These are phyloP conservation scores for Phylloscopus trochiloides DNA, from an alignment of 2,113 vertebrate genomes.

Conservation along the genomic window DNA sequence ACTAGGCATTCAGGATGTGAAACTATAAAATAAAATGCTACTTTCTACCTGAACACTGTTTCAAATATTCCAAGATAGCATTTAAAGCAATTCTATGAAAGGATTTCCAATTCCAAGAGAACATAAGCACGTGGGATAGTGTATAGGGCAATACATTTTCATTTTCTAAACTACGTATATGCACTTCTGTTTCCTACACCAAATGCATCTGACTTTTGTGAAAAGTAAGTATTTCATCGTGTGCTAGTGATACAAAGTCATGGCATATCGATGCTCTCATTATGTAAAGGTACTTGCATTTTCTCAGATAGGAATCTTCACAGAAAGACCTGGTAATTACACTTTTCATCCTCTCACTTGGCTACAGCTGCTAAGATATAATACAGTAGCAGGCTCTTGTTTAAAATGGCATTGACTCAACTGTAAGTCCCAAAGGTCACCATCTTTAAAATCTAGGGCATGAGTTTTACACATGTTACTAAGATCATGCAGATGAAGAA, in stretches of 20 bases:
- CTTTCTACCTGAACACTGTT: neutral
- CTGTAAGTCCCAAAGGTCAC: conserved; percentile 34
- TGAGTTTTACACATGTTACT: conserved; percentile 24
- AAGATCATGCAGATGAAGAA: conserved; percentile 39
- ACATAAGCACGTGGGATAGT: neutral
- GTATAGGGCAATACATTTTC: neutral
- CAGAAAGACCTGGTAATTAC: neutral
- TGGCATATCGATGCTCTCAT: neutral
- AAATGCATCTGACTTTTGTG: neutral
- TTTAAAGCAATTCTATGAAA: neutral
- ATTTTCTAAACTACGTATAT: neutral
- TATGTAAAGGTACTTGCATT: neutral
- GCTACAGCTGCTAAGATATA: neutral
- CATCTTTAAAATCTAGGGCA: conserved; percentile 42
- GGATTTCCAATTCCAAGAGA: neutral
- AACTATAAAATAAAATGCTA: neutral
- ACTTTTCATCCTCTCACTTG: neutral
- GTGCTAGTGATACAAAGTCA: neutral
- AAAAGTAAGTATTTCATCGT: neutral
- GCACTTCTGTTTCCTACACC: neutral
- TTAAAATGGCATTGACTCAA: neutral
- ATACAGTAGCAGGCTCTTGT: neutral
- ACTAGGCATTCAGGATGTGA: neutral
- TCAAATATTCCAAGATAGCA: neutral
- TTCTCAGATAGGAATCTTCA: neutral